Evolutionary conservation across 1,140 invertebrate genomes (phyloP), one percentile per base, ranked within the genome.

Genomic region (Heliothis subflexa): DNA sequence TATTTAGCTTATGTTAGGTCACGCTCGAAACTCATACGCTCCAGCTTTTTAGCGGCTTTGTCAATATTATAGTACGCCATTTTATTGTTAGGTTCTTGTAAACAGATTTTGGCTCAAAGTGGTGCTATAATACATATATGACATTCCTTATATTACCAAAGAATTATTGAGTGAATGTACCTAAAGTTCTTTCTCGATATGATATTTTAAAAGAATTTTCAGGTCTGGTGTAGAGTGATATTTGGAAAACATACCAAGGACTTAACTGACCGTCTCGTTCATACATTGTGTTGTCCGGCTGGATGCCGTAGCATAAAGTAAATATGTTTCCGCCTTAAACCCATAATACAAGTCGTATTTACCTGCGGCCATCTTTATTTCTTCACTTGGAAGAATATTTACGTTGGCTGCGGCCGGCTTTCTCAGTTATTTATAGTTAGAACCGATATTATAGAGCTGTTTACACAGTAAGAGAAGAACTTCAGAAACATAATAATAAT

Each of bases 321-420:
- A 75, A 75, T 75, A 75, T 75, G 73, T 75, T 75, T 75, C 73
- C 73, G 73, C 59, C 59, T 64, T 71, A 80, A 72, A 62, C 79
- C 68, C 49, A 71, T 68, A 77, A 80, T 73, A 77, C 73, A 75
- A 75, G 45, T 62, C 73, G 73, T 77, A 80, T 73, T 79, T 80
- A 80, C 73, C 64, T 80, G 62, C 40, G 68, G 59, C 50, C 70
- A 81, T 81, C 80, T 78, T 78, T 81, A 81, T 81, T 81, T 81
- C 80, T 78, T 70, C 80, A 74, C 52, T 78, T 18, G 70, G 70
- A 78, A 78, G 59, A 75, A 70, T 75, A 77, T 72, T 80, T 80
- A 77, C 74, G 68, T 59, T 70, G 66, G 45, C 28, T 54, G 52
- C 61, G 21, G 59, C 9, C 57, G 45, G 45, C 47, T 59, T 62